A percentile compares a stretch with the other conserved stretches of the same genome.
Conservation (phyloP, 92 coral and sea anemone genomes). For the Epizoanthus illoricatus region DNA sequence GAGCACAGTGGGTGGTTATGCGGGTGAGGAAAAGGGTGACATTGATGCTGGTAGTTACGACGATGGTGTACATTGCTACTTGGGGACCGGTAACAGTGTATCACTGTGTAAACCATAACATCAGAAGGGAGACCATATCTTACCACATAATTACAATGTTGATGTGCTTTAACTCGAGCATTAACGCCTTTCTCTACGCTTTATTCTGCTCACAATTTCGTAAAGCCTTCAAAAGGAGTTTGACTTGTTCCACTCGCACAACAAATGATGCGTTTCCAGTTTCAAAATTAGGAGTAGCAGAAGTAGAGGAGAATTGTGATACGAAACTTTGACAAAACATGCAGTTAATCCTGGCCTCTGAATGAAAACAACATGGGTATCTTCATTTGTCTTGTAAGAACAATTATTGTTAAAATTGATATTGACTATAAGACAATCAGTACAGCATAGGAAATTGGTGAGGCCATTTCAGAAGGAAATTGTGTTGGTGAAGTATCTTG, state of each 20-base stretch:
- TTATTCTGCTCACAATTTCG: constrained; percentile 16
- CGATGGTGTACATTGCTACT: neutral
- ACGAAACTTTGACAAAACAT: too few relatives aligned
- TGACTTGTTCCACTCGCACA: neutral
- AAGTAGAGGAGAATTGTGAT: too few relatives aligned
- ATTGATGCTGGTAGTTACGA: neutral
- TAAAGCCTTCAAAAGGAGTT: neutral
- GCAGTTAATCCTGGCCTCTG: too few relatives aligned
- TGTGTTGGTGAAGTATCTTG: too few relatives aligned
- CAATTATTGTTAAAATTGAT: too few relatives aligned
- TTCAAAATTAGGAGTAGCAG: too few relatives aligned
- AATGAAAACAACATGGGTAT: too few relatives aligned
- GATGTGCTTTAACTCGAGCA: constrained; percentile 1
- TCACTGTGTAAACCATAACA: neutral
- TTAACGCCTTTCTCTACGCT: constrained; percentile 20
- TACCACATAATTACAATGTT: neutral
- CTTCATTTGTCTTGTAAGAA: too few relatives aligned
- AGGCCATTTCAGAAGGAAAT: too few relatives aligned
- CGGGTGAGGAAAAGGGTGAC: constrained; percentile 15
- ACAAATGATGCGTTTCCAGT: too few relatives aligned
- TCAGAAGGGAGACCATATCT: neutral
- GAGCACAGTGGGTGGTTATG: neutral
- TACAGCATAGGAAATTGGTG: too few relatives aligned
- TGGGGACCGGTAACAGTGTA: constrained; percentile 8
- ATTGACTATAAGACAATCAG: too few relatives aligned